phyloP scores from a whole-genome alignment of 2,797 vertebrate genomes.

The Chloroceryle inda region DNA sequence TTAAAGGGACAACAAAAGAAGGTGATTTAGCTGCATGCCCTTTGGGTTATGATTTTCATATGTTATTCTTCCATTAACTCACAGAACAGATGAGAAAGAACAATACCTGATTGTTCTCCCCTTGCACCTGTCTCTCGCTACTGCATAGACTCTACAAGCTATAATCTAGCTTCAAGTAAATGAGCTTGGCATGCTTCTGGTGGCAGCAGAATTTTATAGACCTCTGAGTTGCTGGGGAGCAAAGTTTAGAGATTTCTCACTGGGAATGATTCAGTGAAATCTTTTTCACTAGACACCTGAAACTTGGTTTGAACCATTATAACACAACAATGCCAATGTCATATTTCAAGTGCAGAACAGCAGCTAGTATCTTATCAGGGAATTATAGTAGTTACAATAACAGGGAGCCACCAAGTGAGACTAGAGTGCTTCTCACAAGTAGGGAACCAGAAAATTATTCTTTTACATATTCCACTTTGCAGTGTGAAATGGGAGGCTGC shows the following conservation, averaged over 20 bases:
- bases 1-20: background rate
- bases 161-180: background rate
- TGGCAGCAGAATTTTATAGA: background rate
- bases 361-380: background rate
- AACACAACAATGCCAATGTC: background rate
- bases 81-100: background rate
- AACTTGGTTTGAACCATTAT: background rate
- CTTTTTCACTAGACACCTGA: background rate
- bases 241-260: background rate
- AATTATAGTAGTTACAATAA: background rate
- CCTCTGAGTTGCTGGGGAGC: background rate
- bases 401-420: background rate
- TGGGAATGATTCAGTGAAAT: background rate
- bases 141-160: background rate
- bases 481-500: background rate
- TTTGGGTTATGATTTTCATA: conserved; percentile 22
- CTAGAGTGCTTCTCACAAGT: background rate
- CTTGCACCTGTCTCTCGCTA: background rate
- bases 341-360: background rate
- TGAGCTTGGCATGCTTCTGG: background rate
- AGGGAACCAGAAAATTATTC: background rate
- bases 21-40: conserved; percentile 19
- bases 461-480: background rate
- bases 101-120: background rate
- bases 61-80: conserved; percentile 34